Conservation (phyloP, 1,140 invertebrate genomes). For the Hormaphis cornu region DNA sequence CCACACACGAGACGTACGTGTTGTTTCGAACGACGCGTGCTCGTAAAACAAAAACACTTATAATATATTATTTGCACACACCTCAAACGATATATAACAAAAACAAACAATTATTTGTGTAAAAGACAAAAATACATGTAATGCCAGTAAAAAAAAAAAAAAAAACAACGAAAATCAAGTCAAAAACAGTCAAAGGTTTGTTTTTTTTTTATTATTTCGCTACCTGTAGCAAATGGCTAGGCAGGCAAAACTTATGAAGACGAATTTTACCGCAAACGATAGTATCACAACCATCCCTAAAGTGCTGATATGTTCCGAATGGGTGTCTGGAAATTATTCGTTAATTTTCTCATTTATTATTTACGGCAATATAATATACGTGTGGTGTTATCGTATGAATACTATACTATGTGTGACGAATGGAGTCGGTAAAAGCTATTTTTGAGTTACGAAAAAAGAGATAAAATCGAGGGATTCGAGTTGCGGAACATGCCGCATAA, state of each 20-base stretch:
- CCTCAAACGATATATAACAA: constrained; percentile 10
- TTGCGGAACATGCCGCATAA: no score
- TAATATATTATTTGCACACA: constrained; percentile 11
- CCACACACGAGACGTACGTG: no score
- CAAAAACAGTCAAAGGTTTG: constrained; percentile 10
- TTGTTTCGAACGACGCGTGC: constrained; percentile 10
- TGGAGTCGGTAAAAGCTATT: no score
- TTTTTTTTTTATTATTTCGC: constrained; percentile 34
- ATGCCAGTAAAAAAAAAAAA: not conserved
- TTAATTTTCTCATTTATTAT: constrained; percentile 20
- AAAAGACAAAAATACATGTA: not conserved
- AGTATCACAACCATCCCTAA: constrained; percentile 83
- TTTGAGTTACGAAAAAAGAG: no score
- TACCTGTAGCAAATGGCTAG: constrained; percentile 94
- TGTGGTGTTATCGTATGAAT: not conserved
- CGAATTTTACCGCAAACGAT: constrained; percentile 78
- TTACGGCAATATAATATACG: not conserved
- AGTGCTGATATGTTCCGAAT: constrained; percentile 57
- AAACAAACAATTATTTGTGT: constrained; percentile 6
- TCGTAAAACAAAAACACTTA: constrained; percentile 21
- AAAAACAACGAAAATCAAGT: not conserved
- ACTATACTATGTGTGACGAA: no score
- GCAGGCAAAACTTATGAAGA: constrained; percentile 89
- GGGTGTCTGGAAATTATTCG: constrained; percentile 30
- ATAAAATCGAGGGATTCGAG: no score